Conservation (phyloP, 2,888 invertebrate genomes). For the Brachynemurus nebulosus region DNA sequence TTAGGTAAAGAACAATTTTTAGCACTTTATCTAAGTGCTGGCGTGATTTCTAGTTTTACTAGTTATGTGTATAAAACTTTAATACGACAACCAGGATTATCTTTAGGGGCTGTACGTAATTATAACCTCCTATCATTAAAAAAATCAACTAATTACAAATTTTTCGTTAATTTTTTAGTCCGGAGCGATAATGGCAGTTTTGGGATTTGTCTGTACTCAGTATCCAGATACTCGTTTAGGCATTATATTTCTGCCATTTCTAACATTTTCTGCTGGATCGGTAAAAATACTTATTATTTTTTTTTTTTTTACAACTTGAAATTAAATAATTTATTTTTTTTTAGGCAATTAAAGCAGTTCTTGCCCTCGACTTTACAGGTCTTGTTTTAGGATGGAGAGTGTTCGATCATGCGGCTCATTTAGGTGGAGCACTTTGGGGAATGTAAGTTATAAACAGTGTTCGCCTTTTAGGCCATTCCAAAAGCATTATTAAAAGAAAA, state of each 20-base stretch:
- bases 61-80: constrained; percentile 70
- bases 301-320: neutral
- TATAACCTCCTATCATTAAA: constrained; percentile 1
- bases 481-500: too few species aligned
- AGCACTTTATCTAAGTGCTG: constrained; percentile 79
- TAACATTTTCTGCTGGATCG: constrained; percentile 74
- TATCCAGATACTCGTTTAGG: constrained; percentile 80
- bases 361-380: constrained; percentile 74
- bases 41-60: constrained; percentile 71
- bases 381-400: constrained; percentile 76
- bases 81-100: constrained; percentile 54
- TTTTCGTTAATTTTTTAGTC: constrained; percentile 48
- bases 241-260: constrained; percentile 79
- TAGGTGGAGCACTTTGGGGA: constrained; percentile 87
- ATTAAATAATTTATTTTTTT: constrained; percentile 18
- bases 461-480: constrained; percentile 4
- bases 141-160: neutral
- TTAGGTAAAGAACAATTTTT: constrained; percentile 87
- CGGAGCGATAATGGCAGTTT: constrained; percentile 84
- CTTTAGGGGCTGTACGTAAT: constrained; percentile 80
- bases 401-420: constrained; percentile 98
- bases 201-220: constrained; percentile 75
- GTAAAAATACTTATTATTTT: constrained; percentile 37
- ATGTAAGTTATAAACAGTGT: constrained; percentile 70
- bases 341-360: constrained; percentile 75